Percentiles rank a stretch among this genome's conserved stretches.
Evolutionary conservation across 2,888 invertebrate species (phyloP).

Genomic region (Apodemia duryi): DNA sequence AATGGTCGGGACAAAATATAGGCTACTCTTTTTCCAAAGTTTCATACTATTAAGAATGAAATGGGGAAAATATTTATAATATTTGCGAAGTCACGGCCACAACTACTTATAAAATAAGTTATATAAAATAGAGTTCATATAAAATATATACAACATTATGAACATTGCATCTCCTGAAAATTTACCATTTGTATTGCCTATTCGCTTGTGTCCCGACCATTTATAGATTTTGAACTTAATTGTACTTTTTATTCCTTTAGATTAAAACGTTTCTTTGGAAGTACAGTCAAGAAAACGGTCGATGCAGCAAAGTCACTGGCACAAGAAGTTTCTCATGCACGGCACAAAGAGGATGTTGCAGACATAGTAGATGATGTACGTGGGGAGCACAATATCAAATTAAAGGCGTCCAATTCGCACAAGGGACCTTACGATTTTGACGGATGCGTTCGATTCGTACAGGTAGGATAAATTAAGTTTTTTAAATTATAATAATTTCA

Average conservation of each 20-base stretch:
- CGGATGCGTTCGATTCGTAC: slow-evolving; percentile 92
- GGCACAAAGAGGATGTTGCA: slow-evolving; percentile 91
- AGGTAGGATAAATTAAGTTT: slow-evolving; percentile 62
- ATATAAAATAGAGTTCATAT: no score
- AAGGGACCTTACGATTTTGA: slow-evolving; percentile 98
- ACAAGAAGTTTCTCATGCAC: slow-evolving; percentile 92
- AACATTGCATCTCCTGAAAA: neutral
- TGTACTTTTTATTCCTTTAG: slow-evolving; percentile 45
- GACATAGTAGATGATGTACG: slow-evolving; percentile 91
- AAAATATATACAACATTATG: no score
- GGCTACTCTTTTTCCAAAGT: no score
- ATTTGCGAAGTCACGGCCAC: no score
- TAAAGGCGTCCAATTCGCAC: slow-evolving; percentile 96
- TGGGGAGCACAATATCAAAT: slow-evolving; percentile 89
- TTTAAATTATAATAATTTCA: no score
- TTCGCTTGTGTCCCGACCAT: neutral
- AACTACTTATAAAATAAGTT: no score
- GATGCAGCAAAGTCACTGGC: slow-evolving; percentile 94
- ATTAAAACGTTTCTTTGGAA: slow-evolving; percentile 90
- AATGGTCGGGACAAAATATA: no score
- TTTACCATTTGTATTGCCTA: neutral
- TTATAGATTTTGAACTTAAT: no score
- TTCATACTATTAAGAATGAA: no score
- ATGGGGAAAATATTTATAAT: no score
- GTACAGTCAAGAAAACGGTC: slow-evolving; percentile 94